Base-by-base conservation (phyloP, 2,888 invertebrate genomes). In the Drosophila hawaiiensis region DNA sequence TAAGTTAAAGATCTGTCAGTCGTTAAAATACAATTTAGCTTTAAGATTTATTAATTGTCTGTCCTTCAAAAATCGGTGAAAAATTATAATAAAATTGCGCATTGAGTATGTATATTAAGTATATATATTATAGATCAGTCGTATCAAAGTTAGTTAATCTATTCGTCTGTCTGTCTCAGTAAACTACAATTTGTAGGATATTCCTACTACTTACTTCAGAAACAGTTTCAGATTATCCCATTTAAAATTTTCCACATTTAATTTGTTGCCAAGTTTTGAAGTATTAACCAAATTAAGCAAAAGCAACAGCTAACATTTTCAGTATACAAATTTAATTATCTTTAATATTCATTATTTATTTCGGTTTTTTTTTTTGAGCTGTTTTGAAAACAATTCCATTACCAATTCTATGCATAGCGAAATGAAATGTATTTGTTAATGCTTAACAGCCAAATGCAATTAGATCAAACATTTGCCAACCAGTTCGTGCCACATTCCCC, bases 391-490 rank as follows among this genome's bases (percentile, higher is more conserved):
- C n/a, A n/a, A 14, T 50, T 50, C 10, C 19, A 9, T 19, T n/a
- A 6, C 5, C 19, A 28, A 28, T n/a, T 52, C 10, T 14, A n/a
- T 29, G 19, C n/a, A 29, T 29, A 19, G 12, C 28, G 10, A 19
- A 29, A 50, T 50, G 19, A 29, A 50, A 50, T 31, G 31, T 12
- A 52, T 14, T 19, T 29, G n/a, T n/a, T 29, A 52, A 52, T 52
- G 52, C 52, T n/a, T 29, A 52, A 31, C 52, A 52, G 29, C 19
- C 12, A 52, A 52, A 52, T 52, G 52, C 29, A 47, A 29, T 52
- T 29, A 29, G n/a, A 12, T n/a, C 28, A 50, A 50, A 16, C 50
- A 29, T 10, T 19, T 29, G 7, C 16, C 47, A 47, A 1, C 14
- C 47, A 9, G 9, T 47, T 4, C 16, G 2, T 16, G 47, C 25